Percentiles rank a stretch among this genome's conserved stretches.
These are phyloP conservation scores for Brachyistius frenatus DNA, from an alignment of 2,113 vertebrate species.

Conservation along the genomic window DNA sequence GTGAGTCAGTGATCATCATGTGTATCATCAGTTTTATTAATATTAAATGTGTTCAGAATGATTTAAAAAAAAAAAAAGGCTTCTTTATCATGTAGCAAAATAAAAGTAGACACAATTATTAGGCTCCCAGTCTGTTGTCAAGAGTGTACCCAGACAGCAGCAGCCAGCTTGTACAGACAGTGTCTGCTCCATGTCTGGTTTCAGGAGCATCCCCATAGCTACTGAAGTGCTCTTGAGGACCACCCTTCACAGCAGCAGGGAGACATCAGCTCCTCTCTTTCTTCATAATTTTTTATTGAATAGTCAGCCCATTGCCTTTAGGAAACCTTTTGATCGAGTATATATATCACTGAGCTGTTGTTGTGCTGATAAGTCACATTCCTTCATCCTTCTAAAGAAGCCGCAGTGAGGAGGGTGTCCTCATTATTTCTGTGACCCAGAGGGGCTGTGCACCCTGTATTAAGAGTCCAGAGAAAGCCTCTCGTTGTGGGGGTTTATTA, in stretches of 20 bases:
- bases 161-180: conserved; percentile 50
- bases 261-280: conserved; percentile 28
- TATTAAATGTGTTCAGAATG: not conserved
- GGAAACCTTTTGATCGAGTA: not conserved
- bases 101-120: not conserved
- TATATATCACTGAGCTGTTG: conserved; percentile 19
- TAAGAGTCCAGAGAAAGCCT: conserved; percentile 46
- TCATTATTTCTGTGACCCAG: conserved; percentile 56
- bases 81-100: too few relatives aligned
- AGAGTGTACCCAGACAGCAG: conserved; percentile 49
- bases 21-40: too few relatives aligned
- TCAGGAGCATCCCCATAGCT: conserved; percentile 74
- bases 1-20: too few relatives aligned
- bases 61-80: too few relatives aligned
- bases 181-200: conserved; percentile 70
- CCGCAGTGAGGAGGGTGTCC: conserved; percentile 37
- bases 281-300: conserved; percentile 23
- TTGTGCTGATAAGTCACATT: conserved; percentile 51
- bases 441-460: conserved; percentile 41
- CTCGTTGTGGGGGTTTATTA: conserved; percentile 62
- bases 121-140: conserved; percentile 35
- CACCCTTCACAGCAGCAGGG: conserved; percentile 24
- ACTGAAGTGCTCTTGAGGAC: conserved; percentile 32
- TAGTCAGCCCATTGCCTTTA: not conserved
- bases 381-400: conserved; percentile 51